Evolutionary conservation across 2,113 vertebrate genomes (phyloP).

Genomic region (Scytalopus superciliaris): DNA sequence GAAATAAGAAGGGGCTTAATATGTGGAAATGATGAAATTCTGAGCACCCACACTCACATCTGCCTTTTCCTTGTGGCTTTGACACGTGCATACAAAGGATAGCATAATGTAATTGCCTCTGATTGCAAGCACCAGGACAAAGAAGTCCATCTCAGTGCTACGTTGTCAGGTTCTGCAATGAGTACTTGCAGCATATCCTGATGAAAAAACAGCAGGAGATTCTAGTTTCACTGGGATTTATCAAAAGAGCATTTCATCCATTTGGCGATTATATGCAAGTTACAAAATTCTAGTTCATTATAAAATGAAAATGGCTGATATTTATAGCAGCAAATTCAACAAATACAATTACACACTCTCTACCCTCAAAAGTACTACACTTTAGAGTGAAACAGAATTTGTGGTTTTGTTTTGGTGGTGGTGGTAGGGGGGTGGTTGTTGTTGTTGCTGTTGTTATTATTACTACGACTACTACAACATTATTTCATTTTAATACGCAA

Average conservation of each 20-base stretch:
- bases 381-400: neutral
- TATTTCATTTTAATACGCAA: neutral
- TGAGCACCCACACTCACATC: neutral
- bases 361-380: neutral
- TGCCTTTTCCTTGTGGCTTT: neutral
- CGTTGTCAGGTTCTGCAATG: neutral
- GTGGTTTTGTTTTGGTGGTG: neutral
- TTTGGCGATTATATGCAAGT: neutral
- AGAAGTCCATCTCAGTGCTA: neutral
- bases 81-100: neutral
- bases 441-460: neutral
- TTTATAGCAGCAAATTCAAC: neutral
- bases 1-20: neutral
- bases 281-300: neutral
- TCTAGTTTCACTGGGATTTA: neutral
- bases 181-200: neutral
- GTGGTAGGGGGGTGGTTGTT: neutral
- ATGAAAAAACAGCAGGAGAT: neutral
- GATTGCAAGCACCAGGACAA: neutral
- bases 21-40: neutral
- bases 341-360: accelerated
- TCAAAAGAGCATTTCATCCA: neutral
- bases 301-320: neutral
- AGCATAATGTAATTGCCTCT: neutral
- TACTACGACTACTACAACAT: neutral